phyloP scores from a whole-genome alignment of 2,113 vertebrate species.

The Sylvietta virens region DNA sequence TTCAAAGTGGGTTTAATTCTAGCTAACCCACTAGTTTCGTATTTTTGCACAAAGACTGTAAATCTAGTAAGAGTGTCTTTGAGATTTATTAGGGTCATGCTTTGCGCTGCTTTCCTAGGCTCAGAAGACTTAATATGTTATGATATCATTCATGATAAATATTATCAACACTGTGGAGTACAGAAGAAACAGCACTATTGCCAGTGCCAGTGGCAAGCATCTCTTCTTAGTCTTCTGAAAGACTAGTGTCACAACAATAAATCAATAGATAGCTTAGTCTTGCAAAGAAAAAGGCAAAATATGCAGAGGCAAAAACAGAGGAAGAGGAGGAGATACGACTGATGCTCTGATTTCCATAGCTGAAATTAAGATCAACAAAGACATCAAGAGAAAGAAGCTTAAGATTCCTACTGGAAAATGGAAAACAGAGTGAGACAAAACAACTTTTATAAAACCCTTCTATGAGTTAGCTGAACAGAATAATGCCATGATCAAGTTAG shows the following conservation, averaged over 20 bases:
- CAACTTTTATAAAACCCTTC: neutral
- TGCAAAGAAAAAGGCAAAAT: neutral
- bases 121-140: slow-evolving; percentile 4
- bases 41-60: neutral
- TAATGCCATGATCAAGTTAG: neutral
- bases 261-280: neutral
- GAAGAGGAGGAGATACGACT: neutral
- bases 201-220: slow-evolving; percentile 15
- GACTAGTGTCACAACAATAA: slow-evolving; percentile 2
- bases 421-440: neutral
- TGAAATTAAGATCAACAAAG: neutral
- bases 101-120: neutral
- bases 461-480: neutral
- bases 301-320: neutral
- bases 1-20: slow-evolving; percentile 4
- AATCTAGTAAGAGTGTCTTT: neutral
- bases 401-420: neutral
- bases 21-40: neutral
- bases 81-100: slow-evolving; percentile 14
- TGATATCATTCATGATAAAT: slow-evolving; percentile 14
- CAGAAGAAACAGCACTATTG: neutral
- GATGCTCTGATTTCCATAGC: neutral
- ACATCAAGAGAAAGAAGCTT: neutral
- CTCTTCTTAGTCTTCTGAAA: neutral
- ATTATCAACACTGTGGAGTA: neutral